A percentile compares a stretch with the other conserved stretches of the same genome.
phyloP scores from a whole-genome alignment of 1,140 invertebrate genomes.

The Proales similis region DNA sequence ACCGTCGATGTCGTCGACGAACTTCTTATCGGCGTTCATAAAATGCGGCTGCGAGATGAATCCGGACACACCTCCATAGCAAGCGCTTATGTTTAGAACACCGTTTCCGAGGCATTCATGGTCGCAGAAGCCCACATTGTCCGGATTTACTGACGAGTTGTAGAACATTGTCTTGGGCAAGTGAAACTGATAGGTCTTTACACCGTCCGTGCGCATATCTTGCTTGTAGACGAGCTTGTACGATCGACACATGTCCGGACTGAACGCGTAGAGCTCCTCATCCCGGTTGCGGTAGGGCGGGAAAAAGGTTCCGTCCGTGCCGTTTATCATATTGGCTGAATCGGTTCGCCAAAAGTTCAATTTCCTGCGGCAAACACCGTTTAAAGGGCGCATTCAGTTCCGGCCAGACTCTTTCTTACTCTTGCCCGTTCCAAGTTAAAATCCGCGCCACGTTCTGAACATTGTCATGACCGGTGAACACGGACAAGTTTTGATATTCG shows the following conservation, averaged over 20 bases:
- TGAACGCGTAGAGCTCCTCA: constrained; percentile 9
- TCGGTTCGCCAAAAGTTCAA: constrained; percentile 3
- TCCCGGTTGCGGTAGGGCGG: constrained; percentile 19
- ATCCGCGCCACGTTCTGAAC: constrained; percentile 17
- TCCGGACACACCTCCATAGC: constrained; percentile 19
- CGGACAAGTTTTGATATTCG: constrained; percentile 34
- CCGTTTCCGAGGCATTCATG: constrained; percentile 20
- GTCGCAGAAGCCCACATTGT: constrained; percentile 25
- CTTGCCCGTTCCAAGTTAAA: constrained; percentile 8
- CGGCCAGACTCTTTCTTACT: neutral
- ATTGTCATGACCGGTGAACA: constrained; percentile 22
- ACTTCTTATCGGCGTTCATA: constrained; percentile 33
- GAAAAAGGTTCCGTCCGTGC: constrained; percentile 36
- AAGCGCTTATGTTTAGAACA: constrained; percentile 22
- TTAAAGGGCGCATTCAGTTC: neutral
- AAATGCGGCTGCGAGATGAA: constrained; percentile 36
- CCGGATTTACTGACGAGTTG: neutral
- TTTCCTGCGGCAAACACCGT: neutral
- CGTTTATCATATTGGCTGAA: constrained; percentile 23
- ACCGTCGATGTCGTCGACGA: neutral
- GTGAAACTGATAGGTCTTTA: constrained; percentile 31
- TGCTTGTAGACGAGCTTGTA: constrained; percentile 19
- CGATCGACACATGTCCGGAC: constrained; percentile 35
- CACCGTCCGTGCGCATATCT: neutral
- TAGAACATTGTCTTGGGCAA: constrained; percentile 10